Base-by-base conservation (phyloP, 2,797 vertebrate species). In the Falco columbarius region DNA sequence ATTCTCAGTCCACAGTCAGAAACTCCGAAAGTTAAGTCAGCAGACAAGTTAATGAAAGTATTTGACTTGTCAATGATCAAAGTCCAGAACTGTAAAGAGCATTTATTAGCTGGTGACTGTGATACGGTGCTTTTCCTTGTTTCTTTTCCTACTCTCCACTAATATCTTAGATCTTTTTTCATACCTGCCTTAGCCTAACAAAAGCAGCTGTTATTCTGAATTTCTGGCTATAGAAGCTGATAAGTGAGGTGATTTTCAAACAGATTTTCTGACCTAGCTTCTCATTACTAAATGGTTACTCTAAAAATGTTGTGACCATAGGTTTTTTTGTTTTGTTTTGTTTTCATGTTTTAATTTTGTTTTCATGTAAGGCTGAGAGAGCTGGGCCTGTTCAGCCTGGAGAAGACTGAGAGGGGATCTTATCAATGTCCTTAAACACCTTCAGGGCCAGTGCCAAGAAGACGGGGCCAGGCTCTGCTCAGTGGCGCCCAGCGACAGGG, bases 11-110 rank as follows among this genome's bases (percentile, higher is more conserved):
- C 55, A 91, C 76, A 76, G 90, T 70, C 81, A 92, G 71, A 89
- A 91, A 88, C 75, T 88, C 62, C 85, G 79, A 46, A 95, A 97
- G 92, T 92, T 93, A 67, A 94, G 93, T 89, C 95, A 92, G 81
- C 66, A 87, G 55, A 89, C 88, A 92, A 97, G 79, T 93, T 96
- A 96, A 96, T 96, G 96, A 94, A 95, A 92, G 86, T 93, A 95
- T 95, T 96, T 96, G 95, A 91, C 86, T 92, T 94, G 92, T 94
- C 86, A 68, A 0, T 96, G 96, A 97, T 96, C 96, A 97, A 97
- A 97, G 96, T 58, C n/a, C 56, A 68, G 65, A 93, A 66, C 89
- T 95, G 81, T 87, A 96, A 93, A 90, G 86, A 89, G 84, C 81
- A 88, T 96, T 96, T 96, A 90, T 94, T 89, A 89, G 65, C 77